These are phyloP conservation scores for Steatocranus sp. DNA, from an alignment of 2,797 vertebrate genomes.

Conservation along the genomic window DNA sequence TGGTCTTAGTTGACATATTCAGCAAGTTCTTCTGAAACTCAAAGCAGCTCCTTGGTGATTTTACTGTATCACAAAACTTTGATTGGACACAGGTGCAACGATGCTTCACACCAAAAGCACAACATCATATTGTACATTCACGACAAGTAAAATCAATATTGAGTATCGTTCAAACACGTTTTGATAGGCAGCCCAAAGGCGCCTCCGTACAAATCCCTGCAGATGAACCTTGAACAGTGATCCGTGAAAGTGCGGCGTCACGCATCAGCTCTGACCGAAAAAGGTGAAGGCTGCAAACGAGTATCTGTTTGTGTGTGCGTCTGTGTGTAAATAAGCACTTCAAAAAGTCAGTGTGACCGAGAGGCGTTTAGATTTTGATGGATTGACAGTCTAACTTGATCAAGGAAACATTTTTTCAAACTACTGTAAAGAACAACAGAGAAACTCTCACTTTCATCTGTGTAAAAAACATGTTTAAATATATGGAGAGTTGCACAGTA, in stretches of 20 bases:
- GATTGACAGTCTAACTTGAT: background rate
- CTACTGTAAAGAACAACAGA: background rate
- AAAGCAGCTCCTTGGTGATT: background rate
- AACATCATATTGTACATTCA: background rate
- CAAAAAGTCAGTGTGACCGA: background rate
- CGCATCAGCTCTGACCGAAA: background rate
- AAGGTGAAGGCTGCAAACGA: background rate
- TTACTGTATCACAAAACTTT: background rate
- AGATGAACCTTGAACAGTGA: slow-evolving; percentile 2
- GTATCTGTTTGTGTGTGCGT: background rate
- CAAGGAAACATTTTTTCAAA: background rate
- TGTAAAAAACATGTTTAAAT: background rate
- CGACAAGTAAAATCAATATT: background rate
- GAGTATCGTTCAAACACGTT: background rate
- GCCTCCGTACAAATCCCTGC: background rate
- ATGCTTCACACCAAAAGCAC: background rate
- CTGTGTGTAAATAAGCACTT: background rate
- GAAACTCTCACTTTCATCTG: background rate
- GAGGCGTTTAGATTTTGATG: background rate
- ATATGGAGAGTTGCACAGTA: background rate
- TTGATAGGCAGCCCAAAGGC: background rate
- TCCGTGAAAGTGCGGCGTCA: slow-evolving; percentile 6
- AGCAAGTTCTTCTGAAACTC: background rate
- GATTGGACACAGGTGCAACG: background rate
- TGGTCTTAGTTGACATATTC: background rate